Conservation (phyloP, 2,888 invertebrate species). For the Hymenopus coronatus region DNA sequence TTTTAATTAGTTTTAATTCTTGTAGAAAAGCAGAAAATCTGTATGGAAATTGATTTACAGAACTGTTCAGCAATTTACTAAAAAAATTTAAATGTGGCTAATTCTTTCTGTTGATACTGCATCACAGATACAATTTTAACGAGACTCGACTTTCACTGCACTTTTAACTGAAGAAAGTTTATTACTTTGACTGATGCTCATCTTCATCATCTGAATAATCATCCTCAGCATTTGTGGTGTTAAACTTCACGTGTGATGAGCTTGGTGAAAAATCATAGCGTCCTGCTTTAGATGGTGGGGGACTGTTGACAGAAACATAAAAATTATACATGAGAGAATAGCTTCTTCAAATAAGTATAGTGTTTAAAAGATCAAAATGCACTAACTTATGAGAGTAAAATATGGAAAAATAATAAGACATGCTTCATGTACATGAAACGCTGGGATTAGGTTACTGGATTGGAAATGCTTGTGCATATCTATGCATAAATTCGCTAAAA, state of each 20-base stretch:
- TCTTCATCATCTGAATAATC: slow-evolving; percentile 33
- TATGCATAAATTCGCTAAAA: too few species aligned
- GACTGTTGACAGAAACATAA: slow-evolving; percentile 42
- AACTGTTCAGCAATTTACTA: neutral
- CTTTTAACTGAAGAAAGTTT: neutral
- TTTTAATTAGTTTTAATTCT: neutral
- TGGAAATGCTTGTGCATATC: too few species aligned
- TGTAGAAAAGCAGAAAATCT: neutral
- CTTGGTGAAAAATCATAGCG: slow-evolving; percentile 44
- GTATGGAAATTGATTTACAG: neutral
- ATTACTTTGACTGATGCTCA: slow-evolving; percentile 24
- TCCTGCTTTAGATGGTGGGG: slow-evolving; percentile 50
- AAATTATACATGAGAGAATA: neutral
- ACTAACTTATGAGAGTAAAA: too few species aligned
- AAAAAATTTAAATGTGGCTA: neutral
- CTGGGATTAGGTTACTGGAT: too few species aligned
- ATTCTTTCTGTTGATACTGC: neutral
- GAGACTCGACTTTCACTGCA: neutral
- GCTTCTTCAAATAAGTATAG: too few species aligned
- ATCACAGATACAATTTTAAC: neutral
- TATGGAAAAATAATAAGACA: too few species aligned
- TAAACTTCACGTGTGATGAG: neutral
- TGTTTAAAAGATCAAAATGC: too few species aligned
- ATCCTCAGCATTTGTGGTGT: slow-evolving; percentile 14
- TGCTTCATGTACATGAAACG: too few species aligned